phyloP scores from a whole-genome alignment of 2,797 vertebrate genomes.

The Sternotherus odoratus region DNA sequence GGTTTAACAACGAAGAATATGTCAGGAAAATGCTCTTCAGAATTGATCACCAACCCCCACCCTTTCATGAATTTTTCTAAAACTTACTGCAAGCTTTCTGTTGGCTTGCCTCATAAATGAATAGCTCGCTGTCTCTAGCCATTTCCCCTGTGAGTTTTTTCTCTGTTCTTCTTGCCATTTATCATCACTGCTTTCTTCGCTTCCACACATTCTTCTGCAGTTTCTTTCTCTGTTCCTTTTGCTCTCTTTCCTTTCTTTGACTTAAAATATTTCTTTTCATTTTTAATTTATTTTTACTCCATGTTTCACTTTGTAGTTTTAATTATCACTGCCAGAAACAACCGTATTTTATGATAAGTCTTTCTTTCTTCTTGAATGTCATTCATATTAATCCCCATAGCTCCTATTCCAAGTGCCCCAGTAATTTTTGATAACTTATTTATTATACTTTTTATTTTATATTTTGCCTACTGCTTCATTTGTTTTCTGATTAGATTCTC shows the following conservation, averaged over 20 bases:
- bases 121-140: conserved; percentile 34
- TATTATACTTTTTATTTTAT: neutral
- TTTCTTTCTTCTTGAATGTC: neutral
- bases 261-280: neutral
- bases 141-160: conserved; percentile 17
- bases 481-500: conserved; percentile 19
- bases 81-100: conserved; percentile 12
- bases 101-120: conserved; percentile 33
- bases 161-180: conserved; percentile 21
- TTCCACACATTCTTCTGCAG: neutral
- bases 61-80: neutral
- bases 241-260: neutral
- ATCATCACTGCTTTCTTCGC: conserved; percentile 24
- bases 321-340: neutral
- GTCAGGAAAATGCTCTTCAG: conserved; percentile 3
- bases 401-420: neutral
- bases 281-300: conserved; percentile 42
- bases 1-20: conserved; percentile 21
- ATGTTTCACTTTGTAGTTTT: conserved; percentile 6
- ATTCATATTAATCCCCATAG: neutral
- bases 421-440: conserved; percentile 38
- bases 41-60: neutral
- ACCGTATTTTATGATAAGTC: neutral
- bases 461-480: neutral
- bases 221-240: conserved; percentile 39